phyloP scores from a whole-genome alignment of 1,140 invertebrate species.

The Armadillidium nasatum region DNA sequence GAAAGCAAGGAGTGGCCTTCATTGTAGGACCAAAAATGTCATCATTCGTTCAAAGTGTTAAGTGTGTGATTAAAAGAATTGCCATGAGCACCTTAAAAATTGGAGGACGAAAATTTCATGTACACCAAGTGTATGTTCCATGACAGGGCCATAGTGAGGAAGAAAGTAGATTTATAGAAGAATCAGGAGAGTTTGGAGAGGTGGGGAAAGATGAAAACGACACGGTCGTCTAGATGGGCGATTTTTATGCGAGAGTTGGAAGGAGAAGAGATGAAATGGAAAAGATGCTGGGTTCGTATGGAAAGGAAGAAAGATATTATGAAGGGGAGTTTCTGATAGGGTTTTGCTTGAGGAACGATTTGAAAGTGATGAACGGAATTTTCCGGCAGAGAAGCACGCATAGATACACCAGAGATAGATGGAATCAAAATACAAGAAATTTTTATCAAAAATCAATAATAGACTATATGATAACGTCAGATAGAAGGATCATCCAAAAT shows the following conservation, averaged over 20 bases:
- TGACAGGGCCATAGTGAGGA: background rate
- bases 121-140: background rate
- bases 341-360: background rate
- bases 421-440: slow-evolving; percentile 6
- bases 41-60: no score
- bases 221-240: background rate
- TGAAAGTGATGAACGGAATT: slow-evolving; percentile 1
- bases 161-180: slow-evolving; percentile 4
- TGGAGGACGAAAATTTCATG: no score
- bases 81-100: no score
- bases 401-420: background rate
- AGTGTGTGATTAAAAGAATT: no score
- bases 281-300: background rate
- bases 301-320: background rate
- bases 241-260: background rate
- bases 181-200: background rate
- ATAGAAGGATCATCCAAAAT: background rate
- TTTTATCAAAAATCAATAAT: slow-evolving; percentile 10
- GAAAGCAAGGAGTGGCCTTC: no score
- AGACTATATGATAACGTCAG: slow-evolving; percentile 2
- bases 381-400: background rate
- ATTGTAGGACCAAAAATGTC: no score
- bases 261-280: background rate
- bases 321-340: background rate
- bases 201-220: background rate